Evolutionary conservation across 2,888 invertebrate species (phyloP).

Genomic region (Spilarctia lutea): DNA sequence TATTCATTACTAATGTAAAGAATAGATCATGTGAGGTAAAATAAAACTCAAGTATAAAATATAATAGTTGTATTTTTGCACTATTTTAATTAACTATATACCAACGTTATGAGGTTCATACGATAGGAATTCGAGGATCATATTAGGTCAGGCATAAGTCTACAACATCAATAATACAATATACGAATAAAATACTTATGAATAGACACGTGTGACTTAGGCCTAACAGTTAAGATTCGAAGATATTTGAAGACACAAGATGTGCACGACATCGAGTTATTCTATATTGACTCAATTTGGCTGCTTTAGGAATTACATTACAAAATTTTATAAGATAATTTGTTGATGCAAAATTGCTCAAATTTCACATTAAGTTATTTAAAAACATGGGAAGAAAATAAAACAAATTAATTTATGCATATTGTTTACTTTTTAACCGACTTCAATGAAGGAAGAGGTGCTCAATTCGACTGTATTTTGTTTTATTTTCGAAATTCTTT

Average conservation of each 20-base stretch:
- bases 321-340: neutral
- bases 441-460: too few relatives aligned
- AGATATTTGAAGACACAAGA: conserved; percentile 21
- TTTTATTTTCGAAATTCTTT: too few relatives aligned
- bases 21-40: conserved; percentile 5
- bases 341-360: conserved; percentile 16
- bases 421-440: too few relatives aligned
- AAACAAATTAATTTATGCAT: too few relatives aligned
- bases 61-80: conserved; percentile 63
- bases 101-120: conserved; percentile 60
- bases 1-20: neutral
- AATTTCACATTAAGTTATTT: conserved; percentile 6
- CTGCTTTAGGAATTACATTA: neutral
- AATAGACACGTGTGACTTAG: conserved; percentile 34
- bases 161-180: conserved; percentile 30
- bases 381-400: too few relatives aligned
- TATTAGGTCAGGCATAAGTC: conserved; percentile 42
- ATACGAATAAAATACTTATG: conserved; percentile 35
- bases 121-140: conserved; percentile 58
- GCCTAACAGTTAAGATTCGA: conserved; percentile 26
- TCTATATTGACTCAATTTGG: conserved; percentile 1
- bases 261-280: conserved; percentile 8
- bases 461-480: too few relatives aligned
- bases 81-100: conserved; percentile 54
- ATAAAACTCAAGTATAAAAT: conserved; percentile 58